Base-by-base conservation (phyloP, 2,888 invertebrate species). In the Acheta domesticus region DNA sequence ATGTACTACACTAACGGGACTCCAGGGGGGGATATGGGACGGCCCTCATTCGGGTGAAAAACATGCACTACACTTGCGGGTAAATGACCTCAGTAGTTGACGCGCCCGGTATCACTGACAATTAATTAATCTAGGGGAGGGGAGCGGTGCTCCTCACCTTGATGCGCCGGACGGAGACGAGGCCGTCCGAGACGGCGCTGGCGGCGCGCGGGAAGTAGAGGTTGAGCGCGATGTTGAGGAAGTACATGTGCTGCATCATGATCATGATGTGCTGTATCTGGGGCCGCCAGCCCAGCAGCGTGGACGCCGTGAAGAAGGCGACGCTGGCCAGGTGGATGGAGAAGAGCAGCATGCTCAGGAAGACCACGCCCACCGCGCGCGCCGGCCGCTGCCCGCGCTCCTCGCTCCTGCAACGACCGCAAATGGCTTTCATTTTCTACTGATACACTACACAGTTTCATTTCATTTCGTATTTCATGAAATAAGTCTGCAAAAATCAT, bases 161-260 rank as follows among this genome's bases (percentile, higher is more conserved):
- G 16, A 62, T 62, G 16, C n/a, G 62, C 1, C n/a, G 62, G 62
- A 62, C 14, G 62, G 62, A 62, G 62, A 62, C 62, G n/a, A 62
- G 62, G 14, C 14, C 62, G n/a, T 62, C 62, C 5, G 62, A 14
- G 14, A 62, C 62, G n/a, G 62, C 62, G 14, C 16, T n/a, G 62
- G 62, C n/a, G 62, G 62, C 62, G n/a, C 62, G 62, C n/a, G 62
- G 62, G 62, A 62, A 62, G 62, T 19, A 62, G 16, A 62, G 62
- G 62, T 62, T 62, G 62, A 62, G 62, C n/a, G 16, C 62, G 62
- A 62, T 62, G 62, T 62, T 62, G 62, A 62, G 62, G 16, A 62
- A 62, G 62, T 62, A 62, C 16, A 62, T 14, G n/a, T 62, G 62
- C 5, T 62, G 62, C 14, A 62, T n/a, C 16, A n/a, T 62, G 62